Conservation (phyloP, 2,113 vertebrate genomes). For the Sarotherodon lohbergeri region DNA sequence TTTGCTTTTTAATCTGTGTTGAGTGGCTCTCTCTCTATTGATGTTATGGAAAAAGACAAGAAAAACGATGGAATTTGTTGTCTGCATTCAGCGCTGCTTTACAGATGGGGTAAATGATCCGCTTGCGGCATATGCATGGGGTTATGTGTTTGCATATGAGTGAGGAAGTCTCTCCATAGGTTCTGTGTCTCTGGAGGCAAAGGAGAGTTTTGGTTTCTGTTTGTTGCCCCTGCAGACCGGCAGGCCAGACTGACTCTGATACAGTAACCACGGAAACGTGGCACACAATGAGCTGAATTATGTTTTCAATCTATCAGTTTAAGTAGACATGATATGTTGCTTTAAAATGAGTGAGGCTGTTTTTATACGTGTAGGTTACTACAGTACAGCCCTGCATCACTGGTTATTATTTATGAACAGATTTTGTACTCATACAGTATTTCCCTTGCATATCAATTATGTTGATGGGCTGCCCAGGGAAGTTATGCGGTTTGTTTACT, state of each 20-base stretch:
- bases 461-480: background rate
- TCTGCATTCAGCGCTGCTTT: background rate
- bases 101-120: background rate
- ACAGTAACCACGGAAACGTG: background rate
- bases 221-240: background rate
- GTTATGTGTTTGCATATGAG: background rate
- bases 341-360: background rate
- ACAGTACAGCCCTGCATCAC: background rate
- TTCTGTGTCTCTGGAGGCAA: background rate
- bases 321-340: background rate
- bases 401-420: background rate
- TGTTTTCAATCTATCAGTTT: background rate
- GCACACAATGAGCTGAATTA: background rate
- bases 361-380: background rate
- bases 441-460: background rate
- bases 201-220: background rate
- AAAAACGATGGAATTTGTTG: background rate
- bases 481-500: background rate
- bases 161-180: background rate
- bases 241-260: background rate
- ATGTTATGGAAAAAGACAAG: background rate
- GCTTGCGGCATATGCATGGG: background rate
- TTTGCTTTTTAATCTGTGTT: background rate
- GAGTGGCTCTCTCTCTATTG: background rate
- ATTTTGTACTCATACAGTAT: background rate